Evolutionary conservation across 2,113 vertebrate species (phyloP), one percentile per base, ranked within the genome.

Genomic region (Petrocephalus zakoni): DNA sequence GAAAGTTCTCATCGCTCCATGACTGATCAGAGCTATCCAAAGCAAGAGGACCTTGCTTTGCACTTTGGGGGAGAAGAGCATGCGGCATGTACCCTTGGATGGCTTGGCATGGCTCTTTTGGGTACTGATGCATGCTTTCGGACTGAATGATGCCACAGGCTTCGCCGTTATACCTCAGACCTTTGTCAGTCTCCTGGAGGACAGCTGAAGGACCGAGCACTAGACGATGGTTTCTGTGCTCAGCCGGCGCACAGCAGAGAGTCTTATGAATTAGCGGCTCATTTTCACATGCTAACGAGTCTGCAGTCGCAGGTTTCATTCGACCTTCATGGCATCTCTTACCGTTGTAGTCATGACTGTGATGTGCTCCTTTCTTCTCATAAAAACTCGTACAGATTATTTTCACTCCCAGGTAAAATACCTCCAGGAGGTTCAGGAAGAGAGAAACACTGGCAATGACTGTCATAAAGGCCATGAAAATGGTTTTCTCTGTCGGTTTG

Each of bases 391-490:
- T 96, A 91, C 93, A 96, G 91, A 99, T 96, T 92, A 97, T 97
- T 90, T 92, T 97, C 47, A 97, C 72, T 52, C 97, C 98, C 88
- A 99, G 91, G 92, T 98, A 97, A 91, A 96, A 95, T 91, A 99
- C 98, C 94, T 99, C 97, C 78, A 99, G 91, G 88, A 98, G 89
- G 94, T 97, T 99, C 78, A 99, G 94, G 90, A 98, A 95, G 10
- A 99, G 94, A 86, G 97, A 99, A 88, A 98, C 94, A 0, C 96
- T 96, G 13, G 97, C 96, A 5, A 99, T 98, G 87, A 92, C 95
- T 11, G 97, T 94, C 98, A 99, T 99, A 92, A 99, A 99, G 46
- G 97, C 94, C 97, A 99, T 98, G 92, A 99, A 99, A 91, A 99
- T 96, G 51, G 97, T 98, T 93, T 99, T 99, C 93, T 99, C 98